Percentiles rank a stretch among this genome's conserved stretches.
Evolutionary conservation across 2,113 vertebrate species (phyloP).

Genomic region (Alouatta palliata): DNA sequence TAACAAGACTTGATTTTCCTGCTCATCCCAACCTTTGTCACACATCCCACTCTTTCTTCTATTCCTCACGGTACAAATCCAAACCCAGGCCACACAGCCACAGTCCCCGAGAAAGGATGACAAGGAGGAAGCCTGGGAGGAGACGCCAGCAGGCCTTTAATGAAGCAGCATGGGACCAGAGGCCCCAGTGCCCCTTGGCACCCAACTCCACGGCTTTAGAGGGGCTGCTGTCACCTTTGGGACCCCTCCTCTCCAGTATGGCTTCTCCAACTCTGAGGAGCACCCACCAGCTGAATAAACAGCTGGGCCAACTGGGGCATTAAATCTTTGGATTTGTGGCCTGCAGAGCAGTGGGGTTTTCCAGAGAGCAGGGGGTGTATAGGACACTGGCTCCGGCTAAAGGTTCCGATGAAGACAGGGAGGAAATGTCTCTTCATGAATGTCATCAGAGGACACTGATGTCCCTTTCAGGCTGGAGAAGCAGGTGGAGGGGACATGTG

Average conservation of each 20-base stretch:
- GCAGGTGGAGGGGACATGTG: not conserved
- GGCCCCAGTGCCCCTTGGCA: not conserved
- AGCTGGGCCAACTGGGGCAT: conserved; percentile 56
- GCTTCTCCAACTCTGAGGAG: conserved; percentile 30
- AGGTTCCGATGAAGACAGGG: not conserved
- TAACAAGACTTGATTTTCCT: accelerated
- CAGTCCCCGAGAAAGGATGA: not conserved
- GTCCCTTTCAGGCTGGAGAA: not conserved
- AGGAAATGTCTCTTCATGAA: not conserved
- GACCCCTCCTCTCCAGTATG: conserved; percentile 75
- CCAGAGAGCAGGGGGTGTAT: not conserved
- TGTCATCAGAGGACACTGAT: not conserved
- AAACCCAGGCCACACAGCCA: not conserved
- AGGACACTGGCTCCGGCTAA: not conserved
- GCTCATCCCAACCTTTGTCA: too few species aligned
- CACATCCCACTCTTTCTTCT: too few species aligned
- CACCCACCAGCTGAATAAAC: conserved; percentile 79
- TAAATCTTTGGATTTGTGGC: conserved; percentile 75
- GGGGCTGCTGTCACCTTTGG: conserved; percentile 69
- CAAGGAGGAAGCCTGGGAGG: too few species aligned
- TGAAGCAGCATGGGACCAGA: not conserved
- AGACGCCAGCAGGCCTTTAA: not conserved
- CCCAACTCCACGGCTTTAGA: not conserved
- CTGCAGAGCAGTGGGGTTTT: conserved; percentile 60
- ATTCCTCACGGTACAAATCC: not conserved